Conservation (phyloP, 2,113 vertebrate genomes). For the crab-eating macaque (Macaca fascicularis) region DNA sequence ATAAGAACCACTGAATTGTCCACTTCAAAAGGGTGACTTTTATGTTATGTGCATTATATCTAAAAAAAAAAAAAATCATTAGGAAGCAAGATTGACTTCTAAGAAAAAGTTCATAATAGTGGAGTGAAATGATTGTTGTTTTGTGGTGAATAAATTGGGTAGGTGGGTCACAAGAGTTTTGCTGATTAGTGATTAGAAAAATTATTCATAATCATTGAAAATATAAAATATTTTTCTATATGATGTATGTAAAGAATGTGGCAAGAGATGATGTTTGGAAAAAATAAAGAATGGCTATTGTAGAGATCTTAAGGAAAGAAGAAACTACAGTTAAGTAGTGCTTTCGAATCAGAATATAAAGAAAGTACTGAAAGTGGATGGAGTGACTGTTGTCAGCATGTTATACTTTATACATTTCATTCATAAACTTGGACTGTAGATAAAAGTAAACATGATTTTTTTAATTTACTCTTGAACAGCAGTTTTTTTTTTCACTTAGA, state of each 20-base stretch:
- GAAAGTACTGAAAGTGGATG: background rate
- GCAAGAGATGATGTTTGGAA: background rate
- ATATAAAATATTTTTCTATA: background rate
- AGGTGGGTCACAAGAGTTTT: background rate
- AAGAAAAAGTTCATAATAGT: background rate
- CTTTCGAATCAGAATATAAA: slow-evolving; percentile 16
- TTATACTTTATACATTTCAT: background rate
- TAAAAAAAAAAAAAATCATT: background rate
- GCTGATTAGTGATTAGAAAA: slow-evolving; percentile 12
- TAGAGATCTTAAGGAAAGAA: background rate
- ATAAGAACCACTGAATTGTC: background rate
- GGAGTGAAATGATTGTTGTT: background rate
- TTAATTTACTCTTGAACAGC: no score
- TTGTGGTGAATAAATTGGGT: slow-evolving; percentile 32
- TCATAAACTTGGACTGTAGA: background rate
- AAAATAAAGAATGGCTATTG: background rate
- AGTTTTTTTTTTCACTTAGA: no score
- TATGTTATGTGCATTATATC: background rate
- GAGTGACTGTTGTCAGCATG: background rate
- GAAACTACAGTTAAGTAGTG: background rate
- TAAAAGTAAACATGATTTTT: background rate
- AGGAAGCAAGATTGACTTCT: slow-evolving; percentile 8
- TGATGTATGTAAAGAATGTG: slow-evolving; percentile 41
- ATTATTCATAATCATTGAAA: background rate
- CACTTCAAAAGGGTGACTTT: background rate